Evolutionary conservation across 64 coral and sea anemone genomes (phyloP), one percentile per base, ranked within the genome.

Genomic region (Montipora foliosa): DNA sequence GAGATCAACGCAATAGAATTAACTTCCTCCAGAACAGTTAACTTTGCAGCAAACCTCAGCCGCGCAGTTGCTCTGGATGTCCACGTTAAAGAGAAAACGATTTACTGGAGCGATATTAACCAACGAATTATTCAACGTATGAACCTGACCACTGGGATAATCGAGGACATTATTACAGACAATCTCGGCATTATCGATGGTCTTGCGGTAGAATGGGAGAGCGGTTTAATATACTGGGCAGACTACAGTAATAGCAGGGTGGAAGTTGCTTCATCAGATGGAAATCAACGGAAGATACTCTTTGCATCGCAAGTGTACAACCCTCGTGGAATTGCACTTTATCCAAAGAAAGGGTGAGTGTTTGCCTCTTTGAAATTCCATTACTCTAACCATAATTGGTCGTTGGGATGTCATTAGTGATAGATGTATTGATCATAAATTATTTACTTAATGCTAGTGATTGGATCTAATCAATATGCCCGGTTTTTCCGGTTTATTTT

Each of bases 71-170:
- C 91, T 70, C 37, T 96, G 47, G 95, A 93, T 52, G 95, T 96
- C 16, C 90, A 96, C 61, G 87, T 93, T 5, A 83, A 60, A 5
- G 81, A 89, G 25, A 87, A 17, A 37, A 74, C 77, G 1, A 79
- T 96, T 3, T 96, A 92, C 61, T 96, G 95, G 95, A 96, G 95
- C 22, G 90, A 93, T 61, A 69, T 68, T 21, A 76, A 15, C 14
- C 76, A 71, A 6, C 37, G 60, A 22, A 66, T 67, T 37, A 96
- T 96, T 46, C 85, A 77, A 24, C 88, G 91, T 15, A 77, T 88
- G 13, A 80, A 90, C 75, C 76, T 93, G 64, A 79, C 88, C 47
- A 76, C 86, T 29, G 84, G 84, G 21, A 75, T 60, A 12, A 22
- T 22, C 22, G 22, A 22, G 22, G 22, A 22, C 22, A 22, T 22